Conservation (phyloP, 2,113 vertebrate species). For the Plecturocebus donacophilus region DNA sequence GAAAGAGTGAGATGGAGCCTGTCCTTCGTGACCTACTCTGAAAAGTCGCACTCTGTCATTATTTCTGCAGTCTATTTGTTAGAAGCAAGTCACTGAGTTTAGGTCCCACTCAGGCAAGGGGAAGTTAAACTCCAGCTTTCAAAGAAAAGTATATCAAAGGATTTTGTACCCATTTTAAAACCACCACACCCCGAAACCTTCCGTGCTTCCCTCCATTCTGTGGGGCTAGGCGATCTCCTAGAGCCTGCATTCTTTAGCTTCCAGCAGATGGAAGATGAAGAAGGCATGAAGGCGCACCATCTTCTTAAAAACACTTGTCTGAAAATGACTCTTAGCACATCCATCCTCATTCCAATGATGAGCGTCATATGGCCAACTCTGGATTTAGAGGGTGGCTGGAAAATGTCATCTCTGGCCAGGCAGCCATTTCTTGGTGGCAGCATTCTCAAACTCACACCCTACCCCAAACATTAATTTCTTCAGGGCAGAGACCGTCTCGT, state of each 20-base stretch:
- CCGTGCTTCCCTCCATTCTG: background rate
- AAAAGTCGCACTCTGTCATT: background rate
- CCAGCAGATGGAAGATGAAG: background rate
- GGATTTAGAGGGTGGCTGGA: background rate
- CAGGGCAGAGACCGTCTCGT: too few species aligned
- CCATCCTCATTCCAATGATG: background rate
- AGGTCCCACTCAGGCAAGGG: background rate
- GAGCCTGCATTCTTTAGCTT: background rate
- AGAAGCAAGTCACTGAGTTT: background rate
- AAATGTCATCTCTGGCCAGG: background rate
- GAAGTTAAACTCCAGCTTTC: background rate
- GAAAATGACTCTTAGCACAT: background rate
- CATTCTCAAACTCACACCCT: too few species aligned
- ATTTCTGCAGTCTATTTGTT: background rate
- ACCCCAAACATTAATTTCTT: background rate
- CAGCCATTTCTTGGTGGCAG: background rate
- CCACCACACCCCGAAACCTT: background rate
- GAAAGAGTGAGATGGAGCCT: background rate
- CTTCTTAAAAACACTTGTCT: background rate
- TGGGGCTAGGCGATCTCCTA: background rate
- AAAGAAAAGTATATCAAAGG: background rate
- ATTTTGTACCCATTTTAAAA: background rate
- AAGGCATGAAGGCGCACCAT: background rate
- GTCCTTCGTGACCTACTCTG: background rate
- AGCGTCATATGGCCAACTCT: background rate